These are phyloP conservation scores for Mormyrus lacerda DNA, from an alignment of 2,113 vertebrate genomes.

Conservation along the genomic window DNA sequence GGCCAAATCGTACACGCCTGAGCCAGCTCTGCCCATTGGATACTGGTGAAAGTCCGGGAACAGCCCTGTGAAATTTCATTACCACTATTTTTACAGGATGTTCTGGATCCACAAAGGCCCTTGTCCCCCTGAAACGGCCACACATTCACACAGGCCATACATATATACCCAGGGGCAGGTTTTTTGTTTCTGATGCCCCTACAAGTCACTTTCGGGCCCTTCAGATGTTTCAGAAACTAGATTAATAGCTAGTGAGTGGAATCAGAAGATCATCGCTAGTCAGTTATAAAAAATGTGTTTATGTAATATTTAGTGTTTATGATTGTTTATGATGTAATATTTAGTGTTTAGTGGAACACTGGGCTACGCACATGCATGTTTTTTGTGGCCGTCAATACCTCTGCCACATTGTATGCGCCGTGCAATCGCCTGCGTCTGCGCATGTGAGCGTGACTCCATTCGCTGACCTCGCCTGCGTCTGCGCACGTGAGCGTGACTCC, in stretches of 20 bases:
- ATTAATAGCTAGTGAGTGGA: not conserved
- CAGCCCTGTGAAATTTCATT: constrained; percentile 26
- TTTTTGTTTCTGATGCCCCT: not conserved
- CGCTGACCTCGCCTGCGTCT: not conserved
- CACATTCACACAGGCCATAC: constrained; percentile 19
- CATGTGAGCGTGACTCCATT: not conserved
- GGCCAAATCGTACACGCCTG: not conserved
- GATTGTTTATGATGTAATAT: too few relatives aligned
- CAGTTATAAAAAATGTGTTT: not conserved
- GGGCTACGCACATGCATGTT: not conserved
- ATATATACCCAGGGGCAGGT: not conserved
- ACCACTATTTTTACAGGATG: constrained; percentile 28
- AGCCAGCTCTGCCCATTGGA: not conserved
- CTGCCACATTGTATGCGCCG: too few relatives aligned
- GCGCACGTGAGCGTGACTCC: not conserved
- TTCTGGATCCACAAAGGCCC: constrained; percentile 20
- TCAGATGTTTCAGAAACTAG: not conserved
- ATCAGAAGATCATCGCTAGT: not conserved
- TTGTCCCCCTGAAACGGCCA: not conserved
- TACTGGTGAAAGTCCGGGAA: not conserved
- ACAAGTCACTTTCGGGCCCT: not conserved
- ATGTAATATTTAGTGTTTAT: not conserved
- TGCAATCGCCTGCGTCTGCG: not conserved
- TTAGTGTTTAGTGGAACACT: too few relatives aligned
- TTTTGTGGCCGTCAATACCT: not conserved